Evolutionary conservation across 2,113 vertebrate genomes (phyloP).

Genomic region (Alethe diademata): DNA sequence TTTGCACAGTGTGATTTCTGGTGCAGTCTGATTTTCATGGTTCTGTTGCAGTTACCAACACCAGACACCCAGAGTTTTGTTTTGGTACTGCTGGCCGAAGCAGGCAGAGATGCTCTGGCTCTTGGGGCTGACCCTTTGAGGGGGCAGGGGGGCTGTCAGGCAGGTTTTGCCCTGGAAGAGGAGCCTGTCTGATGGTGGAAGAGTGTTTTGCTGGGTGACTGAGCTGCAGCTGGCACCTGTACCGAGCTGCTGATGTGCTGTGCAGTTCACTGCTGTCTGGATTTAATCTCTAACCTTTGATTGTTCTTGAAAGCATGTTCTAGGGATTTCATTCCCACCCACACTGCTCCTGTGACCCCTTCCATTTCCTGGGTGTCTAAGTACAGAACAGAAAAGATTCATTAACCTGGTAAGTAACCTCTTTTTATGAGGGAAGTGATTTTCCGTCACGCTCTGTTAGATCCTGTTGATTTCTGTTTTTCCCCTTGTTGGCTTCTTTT

Average conservation of each 20-base stretch:
- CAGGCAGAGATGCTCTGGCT: not conserved
- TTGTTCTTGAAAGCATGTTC: conserved; percentile 54
- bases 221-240: conserved; percentile 1
- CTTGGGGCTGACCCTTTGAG: not conserved
- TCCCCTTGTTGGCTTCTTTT: conserved; percentile 50
- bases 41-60: not conserved
- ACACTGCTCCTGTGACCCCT: conserved; percentile 46
- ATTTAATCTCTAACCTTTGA: conserved; percentile 59
- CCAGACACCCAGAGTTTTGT: not conserved
- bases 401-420: conserved; percentile 66
- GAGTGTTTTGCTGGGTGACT: not conserved
- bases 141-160: not conserved
- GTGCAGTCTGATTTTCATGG: not conserved
- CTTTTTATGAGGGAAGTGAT: conserved; percentile 57
- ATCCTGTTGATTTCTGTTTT: conserved; percentile 57
- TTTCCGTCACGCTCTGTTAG: conserved; percentile 58
- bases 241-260: not conserved
- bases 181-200: not conserved
- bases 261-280: conserved; percentile 3
- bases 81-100: not conserved
- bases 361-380: conserved; percentile 62
- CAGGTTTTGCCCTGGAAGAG: not conserved
- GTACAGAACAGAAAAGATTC: conserved; percentile 64
- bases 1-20: not conserved
- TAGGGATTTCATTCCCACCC: conserved; percentile 52